These are phyloP conservation scores for Characodon lateralis DNA, from an alignment of 2,797 vertebrate species.

Conservation along the genomic window DNA sequence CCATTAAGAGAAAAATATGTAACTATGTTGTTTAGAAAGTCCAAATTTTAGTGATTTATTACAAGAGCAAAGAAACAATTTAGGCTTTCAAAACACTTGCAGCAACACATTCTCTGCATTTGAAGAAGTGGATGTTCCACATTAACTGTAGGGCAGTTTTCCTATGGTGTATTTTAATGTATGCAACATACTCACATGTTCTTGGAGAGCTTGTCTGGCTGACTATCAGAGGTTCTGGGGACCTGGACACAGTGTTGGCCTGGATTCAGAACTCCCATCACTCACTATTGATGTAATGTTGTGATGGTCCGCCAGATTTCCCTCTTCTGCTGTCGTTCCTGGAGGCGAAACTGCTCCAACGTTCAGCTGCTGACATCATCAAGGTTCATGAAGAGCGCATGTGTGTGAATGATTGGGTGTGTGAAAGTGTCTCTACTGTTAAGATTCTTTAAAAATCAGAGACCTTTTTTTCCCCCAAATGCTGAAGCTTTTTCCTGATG, in stretches of 20 bases:
- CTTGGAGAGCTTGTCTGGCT: conserved; percentile 39
- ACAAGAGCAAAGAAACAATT: conserved; percentile 31
- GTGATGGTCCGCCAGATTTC: conserved; percentile 75
- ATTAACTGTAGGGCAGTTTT: conserved; percentile 61
- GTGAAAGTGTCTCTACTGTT: conserved; percentile 54
- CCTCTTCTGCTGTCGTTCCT: conserved; percentile 57
- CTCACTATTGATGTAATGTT: conserved; percentile 65
- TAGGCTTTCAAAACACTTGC: conserved; percentile 48
- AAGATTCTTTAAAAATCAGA: conserved; percentile 62
- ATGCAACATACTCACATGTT: conserved; percentile 71
- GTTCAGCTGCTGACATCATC: conserved; percentile 57
- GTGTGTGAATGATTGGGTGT: conserved; percentile 29
- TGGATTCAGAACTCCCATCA: conserved; percentile 65
- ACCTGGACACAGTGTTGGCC: conserved; percentile 59
- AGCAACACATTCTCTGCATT: conserved; percentile 53
- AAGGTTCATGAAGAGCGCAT: conserved; percentile 32
- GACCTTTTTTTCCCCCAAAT: conserved; percentile 33
- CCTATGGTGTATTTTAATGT: conserved; percentile 67
- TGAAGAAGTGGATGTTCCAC: conserved; percentile 53
- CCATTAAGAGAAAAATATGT: conserved; percentile 13
- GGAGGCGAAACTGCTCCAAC: conserved; percentile 52
- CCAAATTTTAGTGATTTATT: conserved; percentile 18
- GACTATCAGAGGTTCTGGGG: conserved; percentile 47
- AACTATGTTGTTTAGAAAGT: conserved; percentile 12
- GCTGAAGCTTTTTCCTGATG: conserved; percentile 64